These are phyloP conservation scores for Pristiophorus japonicus DNA, from an alignment of 2,113 vertebrate genomes.

Conservation along the genomic window DNA sequence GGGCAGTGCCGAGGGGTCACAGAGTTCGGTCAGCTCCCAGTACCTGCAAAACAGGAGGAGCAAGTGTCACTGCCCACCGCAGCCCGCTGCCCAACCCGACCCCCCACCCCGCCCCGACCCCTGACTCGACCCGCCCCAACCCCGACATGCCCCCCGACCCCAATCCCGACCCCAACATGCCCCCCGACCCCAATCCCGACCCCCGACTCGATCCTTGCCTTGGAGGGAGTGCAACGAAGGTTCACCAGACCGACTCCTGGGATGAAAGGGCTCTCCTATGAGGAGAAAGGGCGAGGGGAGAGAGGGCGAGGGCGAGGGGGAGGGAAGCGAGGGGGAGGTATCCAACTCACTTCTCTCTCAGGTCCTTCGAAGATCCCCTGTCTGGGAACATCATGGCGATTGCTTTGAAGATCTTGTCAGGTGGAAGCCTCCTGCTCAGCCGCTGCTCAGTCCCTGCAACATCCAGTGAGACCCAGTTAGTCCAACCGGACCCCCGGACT, in stretches of 20 bases:
- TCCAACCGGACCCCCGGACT: background rate
- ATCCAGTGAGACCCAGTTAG: background rate
- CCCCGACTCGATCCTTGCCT: no score
- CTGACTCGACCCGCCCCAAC: no score
- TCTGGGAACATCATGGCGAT: conserved; percentile 97
- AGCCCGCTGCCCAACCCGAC: no score
- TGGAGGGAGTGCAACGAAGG: no score
- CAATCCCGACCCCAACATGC: no score
- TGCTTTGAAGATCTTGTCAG: conserved; percentile 92
- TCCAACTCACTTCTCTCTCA: conserved; percentile 84
- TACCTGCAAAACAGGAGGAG: conserved; percentile 62
- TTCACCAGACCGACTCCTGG: no score
- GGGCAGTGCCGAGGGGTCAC: conserved; percentile 75
- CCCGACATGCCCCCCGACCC: no score
- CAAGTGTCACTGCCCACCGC: background rate
- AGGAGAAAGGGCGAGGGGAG: background rate
- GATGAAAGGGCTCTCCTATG: no score
- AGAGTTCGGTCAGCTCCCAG: conserved; percentile 81
- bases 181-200: no score
- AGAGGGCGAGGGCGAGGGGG: no score
- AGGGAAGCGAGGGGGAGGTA: no score
- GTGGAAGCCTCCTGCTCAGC: conserved; percentile 76
- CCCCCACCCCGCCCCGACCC: no score
- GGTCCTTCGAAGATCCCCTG: conserved; percentile 87
- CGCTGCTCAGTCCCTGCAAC: conserved; percentile 68